Evolutionary conservation across 2,888 invertebrate species (phyloP).

Genomic region (Chrysolina oricalcia): DNA sequence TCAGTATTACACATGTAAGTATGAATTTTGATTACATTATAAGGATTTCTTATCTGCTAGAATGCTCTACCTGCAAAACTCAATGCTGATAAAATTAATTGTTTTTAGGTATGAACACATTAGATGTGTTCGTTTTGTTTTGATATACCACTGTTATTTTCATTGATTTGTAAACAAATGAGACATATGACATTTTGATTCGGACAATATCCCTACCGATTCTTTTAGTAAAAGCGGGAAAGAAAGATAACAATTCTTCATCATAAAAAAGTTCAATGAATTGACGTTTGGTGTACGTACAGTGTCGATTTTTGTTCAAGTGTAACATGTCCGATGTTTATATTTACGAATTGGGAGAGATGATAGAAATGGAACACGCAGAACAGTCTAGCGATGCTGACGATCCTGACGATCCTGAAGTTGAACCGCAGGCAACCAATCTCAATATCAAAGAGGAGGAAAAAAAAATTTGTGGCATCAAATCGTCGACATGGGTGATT

Average conservation of each 20-base stretch:
- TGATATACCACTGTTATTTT: not conserved
- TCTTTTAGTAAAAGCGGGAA: not conserved
- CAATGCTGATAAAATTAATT: not conserved
- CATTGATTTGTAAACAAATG: not conserved
- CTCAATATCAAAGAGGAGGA: not conserved
- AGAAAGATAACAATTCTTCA: not conserved
- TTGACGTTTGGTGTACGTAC: not conserved
- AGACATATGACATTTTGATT: not conserved
- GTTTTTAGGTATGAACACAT: not conserved
- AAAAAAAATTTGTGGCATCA: not conserved
- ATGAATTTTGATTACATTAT: too few relatives aligned
- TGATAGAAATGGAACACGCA: not conserved
- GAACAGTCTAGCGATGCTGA: not conserved
- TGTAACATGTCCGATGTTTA: not conserved
- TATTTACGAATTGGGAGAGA: not conserved
- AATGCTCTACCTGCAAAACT: not conserved
- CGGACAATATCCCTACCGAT: not conserved
- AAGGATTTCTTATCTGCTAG: not conserved
- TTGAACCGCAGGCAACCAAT: not conserved
- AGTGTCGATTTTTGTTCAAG: not conserved
- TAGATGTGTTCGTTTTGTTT: not conserved
- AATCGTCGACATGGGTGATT: conserved; percentile 7
- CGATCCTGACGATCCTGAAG: not conserved
- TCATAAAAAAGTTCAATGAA: not conserved
- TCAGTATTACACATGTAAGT: too few relatives aligned